Conservation (phyloP, 2,113 vertebrate genomes). For the Chiloscyllium plagiosum region DNA sequence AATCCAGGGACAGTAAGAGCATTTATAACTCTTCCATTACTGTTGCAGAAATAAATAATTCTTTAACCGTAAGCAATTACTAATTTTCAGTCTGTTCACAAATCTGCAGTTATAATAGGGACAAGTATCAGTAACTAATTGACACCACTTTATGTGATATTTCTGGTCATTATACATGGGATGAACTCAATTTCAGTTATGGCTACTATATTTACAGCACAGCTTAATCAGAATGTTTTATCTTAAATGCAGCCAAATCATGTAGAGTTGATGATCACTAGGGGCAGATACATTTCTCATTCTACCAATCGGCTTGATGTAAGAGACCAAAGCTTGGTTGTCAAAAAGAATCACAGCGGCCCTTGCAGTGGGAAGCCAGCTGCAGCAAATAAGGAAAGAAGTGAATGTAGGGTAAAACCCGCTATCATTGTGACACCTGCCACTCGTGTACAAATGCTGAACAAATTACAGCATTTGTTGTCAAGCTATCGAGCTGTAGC, state of each 20-base stretch:
- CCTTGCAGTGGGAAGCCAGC: conserved; percentile 49
- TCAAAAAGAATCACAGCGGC: conserved; percentile 46
- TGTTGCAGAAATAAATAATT: background rate
- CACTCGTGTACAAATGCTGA: conserved; percentile 50
- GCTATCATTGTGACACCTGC: conserved; percentile 52
- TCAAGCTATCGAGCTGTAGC: conserved; percentile 50
- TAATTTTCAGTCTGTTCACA: conserved; percentile 1
- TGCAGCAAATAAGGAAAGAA: conserved; percentile 50
- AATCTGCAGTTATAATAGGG: background rate
- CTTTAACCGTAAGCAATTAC: background rate
- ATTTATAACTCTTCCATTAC: background rate
- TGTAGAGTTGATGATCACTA: background rate
- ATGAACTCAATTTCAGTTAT: background rate
- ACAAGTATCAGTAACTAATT: background rate
- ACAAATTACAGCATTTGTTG: conserved; percentile 59
- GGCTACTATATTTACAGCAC: background rate
- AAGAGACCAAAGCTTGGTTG: conserved; percentile 39
- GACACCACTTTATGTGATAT: background rate
- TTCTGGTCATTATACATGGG: background rate
- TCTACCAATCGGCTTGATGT: background rate
- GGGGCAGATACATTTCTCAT: background rate
- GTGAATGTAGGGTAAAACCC: conserved; percentile 39
- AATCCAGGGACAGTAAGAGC: background rate
- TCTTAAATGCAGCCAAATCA: background rate
- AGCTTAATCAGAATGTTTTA: conserved; percentile 6